Evolutionary conservation across 2,113 vertebrate genomes (phyloP), one percentile per base, ranked within the genome.

Genomic region (Bubo scandiacus): DNA sequence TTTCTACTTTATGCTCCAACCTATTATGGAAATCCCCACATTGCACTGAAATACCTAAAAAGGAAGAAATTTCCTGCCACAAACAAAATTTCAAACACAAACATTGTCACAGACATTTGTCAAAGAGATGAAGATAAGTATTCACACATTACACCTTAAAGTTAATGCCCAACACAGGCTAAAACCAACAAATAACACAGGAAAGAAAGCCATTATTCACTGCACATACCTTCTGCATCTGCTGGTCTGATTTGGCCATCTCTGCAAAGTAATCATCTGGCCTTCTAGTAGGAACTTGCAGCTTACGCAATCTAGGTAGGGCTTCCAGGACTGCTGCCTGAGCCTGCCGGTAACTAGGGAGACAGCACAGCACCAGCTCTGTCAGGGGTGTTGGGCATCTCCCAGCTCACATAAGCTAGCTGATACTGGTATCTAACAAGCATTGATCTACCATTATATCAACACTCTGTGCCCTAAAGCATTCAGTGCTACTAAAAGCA

Each of bases 171-270:
- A 67, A 52, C 27, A 20, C 17, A 40, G 13, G 36, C 49, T 62
- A 81, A 65, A 74, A 19, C 2, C 0, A 52, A 67, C 16, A 54
- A 10, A 6, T 15, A n/a, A 43, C 40, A 86, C 45, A n/a, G 36
- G 23, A n/a, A 79, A 81, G 45, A 4, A 71, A 77, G 10, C 17
- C 27, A 12, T 57, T 43, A 68, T 22, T 47, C 23, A 30, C 11
- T 16, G 34, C 79, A 94, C 67, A 5, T 96, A 99, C 99, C 99
- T 99, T 99, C 92, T 99, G 99, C 99, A 99, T 99, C 58, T 99
- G 99, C 72, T 99, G 99, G 96, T 99, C 99, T 19, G 99, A 98
- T 88, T 99, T 99, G 82, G 99, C 99, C 99, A 99, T 99, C 97
- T 99, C 99, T 86, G 99, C 99, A 93, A 99, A 99, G 97, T 99